These are phyloP conservation scores for Aurelia coerulea DNA, from an alignment of 30 jellyfish, hydroid and myxozoan genomes.

Conservation along the genomic window DNA sequence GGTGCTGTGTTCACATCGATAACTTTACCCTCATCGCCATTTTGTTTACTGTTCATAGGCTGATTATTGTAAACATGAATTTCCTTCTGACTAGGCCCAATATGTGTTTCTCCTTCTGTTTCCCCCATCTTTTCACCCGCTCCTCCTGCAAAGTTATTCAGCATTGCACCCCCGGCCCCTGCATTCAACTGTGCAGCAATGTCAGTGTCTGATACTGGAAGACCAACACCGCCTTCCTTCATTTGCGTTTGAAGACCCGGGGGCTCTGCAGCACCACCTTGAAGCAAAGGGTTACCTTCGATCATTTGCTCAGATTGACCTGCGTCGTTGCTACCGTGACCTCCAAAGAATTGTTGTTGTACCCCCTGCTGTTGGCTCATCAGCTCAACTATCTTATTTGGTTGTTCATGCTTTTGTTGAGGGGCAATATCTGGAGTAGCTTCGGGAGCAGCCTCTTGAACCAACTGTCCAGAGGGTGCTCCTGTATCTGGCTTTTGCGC, in stretches of 20 bases:
- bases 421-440: slow-evolving; percentile 3
- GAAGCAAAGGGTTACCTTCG: not conserved
- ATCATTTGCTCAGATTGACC: too few species aligned
- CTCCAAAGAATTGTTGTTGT: too few species aligned
- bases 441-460: not conserved
- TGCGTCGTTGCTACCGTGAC: too few species aligned
- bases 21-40: not conserved
- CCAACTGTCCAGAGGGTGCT: slow-evolving; percentile 3
- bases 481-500: not conserved
- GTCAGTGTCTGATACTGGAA: not conserved
- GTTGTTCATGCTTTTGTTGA: slow-evolving; percentile 25
- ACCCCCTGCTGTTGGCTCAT: too few species aligned
- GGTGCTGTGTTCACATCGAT: not conserved
- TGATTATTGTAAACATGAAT: slow-evolving; percentile 9
- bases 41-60: not conserved
- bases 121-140: slow-evolving; percentile 10
- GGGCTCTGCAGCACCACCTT: not conserved
- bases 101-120: slow-evolving; percentile 20
- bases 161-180: too few species aligned
- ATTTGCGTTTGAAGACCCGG: not conserved
- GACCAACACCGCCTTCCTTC: slow-evolving; percentile 33
- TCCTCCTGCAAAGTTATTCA: not conserved
- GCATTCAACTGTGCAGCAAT: too few species aligned
- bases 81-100: slow-evolving; percentile 41
- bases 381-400: slow-evolving; percentile 47